A percentile compares a stretch with the other conserved stretches of the same genome.
phyloP scores from a whole-genome alignment of 2,888 invertebrate species.

The Oligia strigilis region DNA sequence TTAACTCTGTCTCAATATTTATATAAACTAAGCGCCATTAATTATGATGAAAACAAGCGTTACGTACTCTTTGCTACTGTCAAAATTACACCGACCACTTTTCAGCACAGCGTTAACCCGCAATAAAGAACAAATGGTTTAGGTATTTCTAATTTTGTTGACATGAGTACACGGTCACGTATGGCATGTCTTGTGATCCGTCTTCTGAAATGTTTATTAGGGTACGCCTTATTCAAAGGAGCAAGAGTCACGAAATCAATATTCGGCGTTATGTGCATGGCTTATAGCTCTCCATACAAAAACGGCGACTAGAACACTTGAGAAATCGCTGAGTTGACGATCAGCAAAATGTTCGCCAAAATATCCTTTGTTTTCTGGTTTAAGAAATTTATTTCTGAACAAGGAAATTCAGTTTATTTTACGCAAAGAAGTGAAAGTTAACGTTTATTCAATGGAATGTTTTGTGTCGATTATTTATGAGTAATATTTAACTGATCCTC shows the following conservation, averaged over 20 bases:
- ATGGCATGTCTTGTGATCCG: constrained; percentile 19
- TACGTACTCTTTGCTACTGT: neutral
- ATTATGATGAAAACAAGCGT: neutral
- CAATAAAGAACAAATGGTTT: neutral
- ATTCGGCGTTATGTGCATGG: constrained; percentile 31
- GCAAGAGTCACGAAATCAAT: constrained; percentile 51
- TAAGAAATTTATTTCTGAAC: neutral
- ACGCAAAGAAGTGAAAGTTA: neutral
- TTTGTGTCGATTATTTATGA: neutral
- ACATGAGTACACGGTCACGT: neutral
- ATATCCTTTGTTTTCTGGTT: constrained; percentile 14
- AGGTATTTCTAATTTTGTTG: neutral
- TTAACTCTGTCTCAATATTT: neutral
- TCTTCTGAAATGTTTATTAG: constrained; percentile 20
- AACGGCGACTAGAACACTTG: constrained; percentile 11
- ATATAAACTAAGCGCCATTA: neutral
- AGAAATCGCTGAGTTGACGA: constrained; percentile 8
- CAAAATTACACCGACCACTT: neutral
- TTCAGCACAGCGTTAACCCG: neutral
- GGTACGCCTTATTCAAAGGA: constrained; percentile 35
- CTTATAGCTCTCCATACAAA: constrained; percentile 30
- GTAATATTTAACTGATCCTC: neutral
- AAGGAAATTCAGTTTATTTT: neutral
- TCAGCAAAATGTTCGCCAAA: neutral
- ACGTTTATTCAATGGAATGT: neutral